Base-by-base conservation (phyloP, 2,888 invertebrate species). In the Caenorhabditis afra region DNA sequence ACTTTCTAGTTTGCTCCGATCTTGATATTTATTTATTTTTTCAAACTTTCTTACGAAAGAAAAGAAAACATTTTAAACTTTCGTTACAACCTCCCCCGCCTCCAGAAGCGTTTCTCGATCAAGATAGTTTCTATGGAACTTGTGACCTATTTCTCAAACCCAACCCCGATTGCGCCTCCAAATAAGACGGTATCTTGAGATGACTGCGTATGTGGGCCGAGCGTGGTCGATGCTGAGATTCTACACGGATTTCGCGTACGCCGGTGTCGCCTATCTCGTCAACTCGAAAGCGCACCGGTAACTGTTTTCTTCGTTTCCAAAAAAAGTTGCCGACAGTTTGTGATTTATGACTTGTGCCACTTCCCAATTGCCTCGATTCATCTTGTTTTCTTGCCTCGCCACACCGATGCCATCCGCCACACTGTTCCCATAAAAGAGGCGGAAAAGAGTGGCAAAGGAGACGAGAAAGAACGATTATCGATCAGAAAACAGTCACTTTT, bases 261-360 rank as follows among this genome's bases (percentile, higher is more conserved):
- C 83, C 35, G 86, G 81, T 16, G 81, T 81, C 23, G 80, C 87
- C 18, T 87, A 86, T 66, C 18, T 83, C n/a, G 64, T 81, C 12
- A 78, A 78, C 16, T 78, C 78, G n/a, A 79, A 45, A 50, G 68
- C 49, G 16, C 76, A 79, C 65, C 66, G 71, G 81, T 79, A 35
- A 29, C n/a, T n/a, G 7, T 29, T 29, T 29, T 29, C 29, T 3
- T 29, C 29, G 7, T 29, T 29, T 29, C n/a, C n/a, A n/a, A n/a
- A n/a, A n/a, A n/a, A n/a, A n/a, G n/a, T n/a, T n/a, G n/a, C n/a
- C n/a, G n/a, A n/a, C n/a, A n/a, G n/a, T n/a, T n/a, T n/a, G n/a
- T n/a, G n/a, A n/a, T 22, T 49, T 49, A 12, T 35, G 35, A 16
- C 45, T 59, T 45, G 59, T 59, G 20, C 20, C 23, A 1, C 5